Conservation (phyloP, 2,888 invertebrate species). For the Pteria penguin region DNA sequence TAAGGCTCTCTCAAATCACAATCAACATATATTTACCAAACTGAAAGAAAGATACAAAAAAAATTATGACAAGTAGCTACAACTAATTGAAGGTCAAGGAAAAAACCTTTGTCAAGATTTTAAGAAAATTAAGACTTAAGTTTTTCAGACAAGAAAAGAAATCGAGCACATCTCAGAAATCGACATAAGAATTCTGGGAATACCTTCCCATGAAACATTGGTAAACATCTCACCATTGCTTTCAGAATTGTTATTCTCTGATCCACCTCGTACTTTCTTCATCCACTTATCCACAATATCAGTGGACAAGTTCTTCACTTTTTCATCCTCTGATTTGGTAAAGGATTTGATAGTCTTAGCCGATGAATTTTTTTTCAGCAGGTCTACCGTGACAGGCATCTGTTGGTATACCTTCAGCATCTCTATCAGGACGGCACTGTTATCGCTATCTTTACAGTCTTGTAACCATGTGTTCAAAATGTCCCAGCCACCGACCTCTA, state of each 20-base stretch:
- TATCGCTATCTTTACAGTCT: conserved; percentile 90
- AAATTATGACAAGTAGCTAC: no score
- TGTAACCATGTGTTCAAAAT: conserved; percentile 94
- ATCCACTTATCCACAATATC: conserved; percentile 94
- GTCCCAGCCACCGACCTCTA: conserved; percentile 95
- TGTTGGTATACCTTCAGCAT: conserved; percentile 90
- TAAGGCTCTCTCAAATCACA: no score
- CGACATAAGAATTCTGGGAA: no score
- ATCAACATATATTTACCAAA: no score
- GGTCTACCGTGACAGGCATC: conserved; percentile 94
- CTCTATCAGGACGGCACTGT: conserved; percentile 93
- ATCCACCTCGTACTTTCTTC: conserved; percentile 88
- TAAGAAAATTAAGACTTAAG: no score
- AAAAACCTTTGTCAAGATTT: no score
- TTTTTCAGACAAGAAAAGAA: no score
- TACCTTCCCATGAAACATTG: no score
- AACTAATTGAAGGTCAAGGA: no score
- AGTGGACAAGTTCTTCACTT: conserved; percentile 88
- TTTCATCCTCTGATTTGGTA: conserved; percentile 84
- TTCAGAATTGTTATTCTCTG: conserved; percentile 41
- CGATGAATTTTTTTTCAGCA: conserved; percentile 93
- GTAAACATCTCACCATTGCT: conserved; percentile 33
- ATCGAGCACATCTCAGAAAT: no score
- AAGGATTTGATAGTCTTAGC: conserved; percentile 91
- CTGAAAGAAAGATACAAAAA: no score